A percentile compares a stretch with the other conserved stretches of the same genome.
phyloP scores from a whole-genome alignment of 2,797 vertebrate species.

The Takifugu ocellatus region DNA sequence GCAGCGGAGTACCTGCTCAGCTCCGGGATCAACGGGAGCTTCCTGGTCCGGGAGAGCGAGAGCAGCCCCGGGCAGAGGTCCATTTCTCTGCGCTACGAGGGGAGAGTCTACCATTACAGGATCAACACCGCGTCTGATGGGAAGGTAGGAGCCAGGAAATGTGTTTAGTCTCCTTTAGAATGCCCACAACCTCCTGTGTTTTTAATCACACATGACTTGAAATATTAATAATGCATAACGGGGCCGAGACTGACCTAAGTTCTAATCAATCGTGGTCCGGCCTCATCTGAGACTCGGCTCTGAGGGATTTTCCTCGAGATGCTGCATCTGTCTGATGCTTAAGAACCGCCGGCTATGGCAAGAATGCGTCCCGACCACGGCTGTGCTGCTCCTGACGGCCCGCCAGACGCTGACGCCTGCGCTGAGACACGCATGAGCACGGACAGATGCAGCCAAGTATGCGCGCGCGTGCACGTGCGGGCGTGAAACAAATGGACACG shows the following conservation, averaged over 20 bases:
- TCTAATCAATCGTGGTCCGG: too few relatives aligned
- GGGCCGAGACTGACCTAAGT: too few relatives aligned
- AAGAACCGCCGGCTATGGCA: constrained; percentile 44
- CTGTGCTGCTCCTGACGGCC: constrained; percentile 50
- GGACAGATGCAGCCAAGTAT: constrained; percentile 53
- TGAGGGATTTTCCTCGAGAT: constrained; percentile 15
- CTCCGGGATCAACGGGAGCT: constrained; percentile 97
- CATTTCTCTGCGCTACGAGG: constrained; percentile 94
- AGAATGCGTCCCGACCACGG: constrained; percentile 39
- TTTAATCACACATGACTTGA: too few relatives aligned
- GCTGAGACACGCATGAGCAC: constrained; percentile 55
- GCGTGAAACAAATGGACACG: constrained; percentile 6
- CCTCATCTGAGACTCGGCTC: background rate
- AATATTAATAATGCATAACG: too few relatives aligned
- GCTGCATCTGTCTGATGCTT: constrained; percentile 34
- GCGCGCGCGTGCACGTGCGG: constrained; percentile 8
- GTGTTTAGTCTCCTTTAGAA: too few relatives aligned
- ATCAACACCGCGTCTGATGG: constrained; percentile 96
- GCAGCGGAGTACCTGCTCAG: constrained; percentile 96
- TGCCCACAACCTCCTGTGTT: too few relatives aligned
- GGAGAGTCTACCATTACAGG: constrained; percentile 96
- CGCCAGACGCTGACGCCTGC: constrained; percentile 55
- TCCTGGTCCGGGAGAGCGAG: constrained; percentile 95
- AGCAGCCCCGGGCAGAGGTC: constrained; percentile 97
- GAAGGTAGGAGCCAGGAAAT: constrained; percentile 79